phyloP scores from a whole-genome alignment of 2,113 vertebrate genomes.

The Gavia stellata region DNA sequence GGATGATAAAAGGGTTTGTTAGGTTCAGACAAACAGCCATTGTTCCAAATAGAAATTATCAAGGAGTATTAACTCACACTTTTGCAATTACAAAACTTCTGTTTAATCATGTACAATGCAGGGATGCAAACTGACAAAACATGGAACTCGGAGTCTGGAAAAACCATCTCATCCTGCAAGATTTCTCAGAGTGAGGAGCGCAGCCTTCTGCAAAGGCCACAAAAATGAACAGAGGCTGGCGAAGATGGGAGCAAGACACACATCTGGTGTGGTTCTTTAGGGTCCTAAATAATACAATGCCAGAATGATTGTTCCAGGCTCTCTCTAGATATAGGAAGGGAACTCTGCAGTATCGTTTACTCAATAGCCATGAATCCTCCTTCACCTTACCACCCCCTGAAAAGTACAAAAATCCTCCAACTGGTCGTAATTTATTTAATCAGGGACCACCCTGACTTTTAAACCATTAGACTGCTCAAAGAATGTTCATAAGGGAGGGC shows the following conservation, averaged over 20 bases:
- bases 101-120: not conserved
- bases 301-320: not conserved
- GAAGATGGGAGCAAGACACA: not conserved
- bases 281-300: not conserved
- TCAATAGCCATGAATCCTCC: not conserved
- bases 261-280: not conserved
- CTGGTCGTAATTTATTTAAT: not conserved
- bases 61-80: not conserved
- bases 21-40: not conserved
- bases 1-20: not conserved
- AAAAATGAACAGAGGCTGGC: not conserved
- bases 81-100: not conserved
- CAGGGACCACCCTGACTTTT: not conserved
- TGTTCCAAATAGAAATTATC: not conserved
- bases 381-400: not conserved
- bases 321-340: not conserved
- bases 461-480: not conserved
- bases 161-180: not conserved
- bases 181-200: not conserved
- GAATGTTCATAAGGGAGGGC: not conserved
- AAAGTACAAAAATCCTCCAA: not conserved
- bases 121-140: not conserved
- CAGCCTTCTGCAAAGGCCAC: not conserved
- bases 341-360: not conserved
- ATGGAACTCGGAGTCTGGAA: not conserved